A percentile compares a stretch with the other conserved stretches of the same genome.
Conservation (phyloP, 2,113 vertebrate genomes). For the Alectura lathami region DNA sequence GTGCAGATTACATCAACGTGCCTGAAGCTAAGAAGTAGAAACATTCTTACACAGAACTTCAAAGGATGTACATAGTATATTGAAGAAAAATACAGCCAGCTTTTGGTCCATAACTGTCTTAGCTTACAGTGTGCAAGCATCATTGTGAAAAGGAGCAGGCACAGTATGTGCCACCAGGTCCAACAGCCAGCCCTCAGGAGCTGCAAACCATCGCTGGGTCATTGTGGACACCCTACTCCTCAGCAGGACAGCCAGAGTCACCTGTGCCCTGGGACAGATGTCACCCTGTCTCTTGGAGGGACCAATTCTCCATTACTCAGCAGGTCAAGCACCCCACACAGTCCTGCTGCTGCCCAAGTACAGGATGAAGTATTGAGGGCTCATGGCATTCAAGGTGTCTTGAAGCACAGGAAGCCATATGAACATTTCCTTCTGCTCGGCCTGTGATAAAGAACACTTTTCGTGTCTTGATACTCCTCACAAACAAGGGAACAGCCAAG, state of each 20-base stretch:
- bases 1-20: not conserved
- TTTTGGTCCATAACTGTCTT: not conserved
- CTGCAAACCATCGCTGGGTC: not conserved
- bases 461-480: not conserved
- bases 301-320: not conserved
- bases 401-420: not conserved
- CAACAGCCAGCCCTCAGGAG: not conserved
- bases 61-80: too few species aligned
- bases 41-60: not conserved
- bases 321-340: not conserved
- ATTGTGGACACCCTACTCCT: not conserved
- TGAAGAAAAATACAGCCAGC: not conserved
- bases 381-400: not conserved
- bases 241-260: not conserved
- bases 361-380: not conserved
- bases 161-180: accelerated
- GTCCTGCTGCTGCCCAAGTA: not conserved
- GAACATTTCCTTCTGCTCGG: not conserved
- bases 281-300: not conserved
- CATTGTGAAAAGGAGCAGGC: accelerated
- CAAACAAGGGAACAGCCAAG: not conserved
- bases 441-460: not conserved
- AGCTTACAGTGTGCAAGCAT: not conserved
- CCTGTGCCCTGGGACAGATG: too few species aligned
- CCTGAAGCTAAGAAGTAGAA: not conserved